These are phyloP conservation scores for Catostylus mosaicus DNA, from an alignment of 30 jellyfish, hydroid and myxozoan species.

Conservation along the genomic window DNA sequence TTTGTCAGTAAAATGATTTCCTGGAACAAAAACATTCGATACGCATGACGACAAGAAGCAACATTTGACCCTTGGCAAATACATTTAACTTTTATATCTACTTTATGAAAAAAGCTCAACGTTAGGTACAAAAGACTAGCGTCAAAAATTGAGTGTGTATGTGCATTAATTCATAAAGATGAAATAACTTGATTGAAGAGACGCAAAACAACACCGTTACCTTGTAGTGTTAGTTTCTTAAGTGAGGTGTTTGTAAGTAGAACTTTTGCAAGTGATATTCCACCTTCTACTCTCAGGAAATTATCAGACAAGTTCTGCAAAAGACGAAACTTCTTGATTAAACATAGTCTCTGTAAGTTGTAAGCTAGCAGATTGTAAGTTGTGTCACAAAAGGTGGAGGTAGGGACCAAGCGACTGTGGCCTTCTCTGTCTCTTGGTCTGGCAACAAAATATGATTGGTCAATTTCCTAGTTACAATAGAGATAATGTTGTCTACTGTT, in stretches of 20 bases:
- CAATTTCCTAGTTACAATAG: no score
- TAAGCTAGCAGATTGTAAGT: no score
- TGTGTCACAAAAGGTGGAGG: neutral
- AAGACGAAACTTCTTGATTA: slow-evolving; percentile 3
- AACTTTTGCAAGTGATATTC: slow-evolving; percentile 67
- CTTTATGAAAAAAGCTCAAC: no score
- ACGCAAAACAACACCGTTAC: slow-evolving; percentile 20
- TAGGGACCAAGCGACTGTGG: neutral
- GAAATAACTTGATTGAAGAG: no score
- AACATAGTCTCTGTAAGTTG: no score
- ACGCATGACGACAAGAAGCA: neutral
- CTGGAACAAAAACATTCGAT: slow-evolving; percentile 15
- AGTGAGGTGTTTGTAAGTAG: slow-evolving; percentile 66
- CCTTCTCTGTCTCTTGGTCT: no score
- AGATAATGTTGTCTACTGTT: no score
- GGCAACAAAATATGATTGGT: no score
- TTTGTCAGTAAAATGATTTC: slow-evolving; percentile 77
- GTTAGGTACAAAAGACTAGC: no score
- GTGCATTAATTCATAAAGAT: no score
- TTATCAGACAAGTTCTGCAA: slow-evolving; percentile 64
- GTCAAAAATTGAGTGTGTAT: no score
- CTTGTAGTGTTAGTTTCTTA: slow-evolving; percentile 45
- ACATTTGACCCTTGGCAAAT: neutral
- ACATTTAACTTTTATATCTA: no score
- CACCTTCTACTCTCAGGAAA: slow-evolving; percentile 63